phyloP scores from a whole-genome alignment of 2,888 invertebrate species.

The Eudasyphora cyanicolor region DNA sequence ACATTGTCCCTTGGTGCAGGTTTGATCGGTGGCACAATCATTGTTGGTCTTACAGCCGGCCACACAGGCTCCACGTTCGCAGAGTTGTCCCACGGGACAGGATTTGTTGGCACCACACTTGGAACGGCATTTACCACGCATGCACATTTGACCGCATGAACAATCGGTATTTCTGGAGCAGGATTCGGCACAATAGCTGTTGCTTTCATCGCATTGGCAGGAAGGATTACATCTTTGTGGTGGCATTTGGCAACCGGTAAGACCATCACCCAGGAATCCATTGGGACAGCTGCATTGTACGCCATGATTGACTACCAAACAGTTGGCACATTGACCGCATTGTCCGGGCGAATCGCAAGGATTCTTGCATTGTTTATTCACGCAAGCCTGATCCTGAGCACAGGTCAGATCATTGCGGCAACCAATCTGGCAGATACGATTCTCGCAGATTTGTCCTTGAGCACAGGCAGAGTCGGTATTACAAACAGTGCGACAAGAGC shows the following conservation, averaged over 20 bases:
- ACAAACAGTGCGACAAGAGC: constrained; percentile 91
- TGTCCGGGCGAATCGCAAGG: constrained; percentile 88
- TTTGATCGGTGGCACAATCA: constrained; percentile 89
- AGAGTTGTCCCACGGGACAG: constrained; percentile 89
- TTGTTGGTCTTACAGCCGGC: constrained; percentile 89
- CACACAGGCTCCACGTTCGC: constrained; percentile 86
- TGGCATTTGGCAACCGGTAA: constrained; percentile 88
- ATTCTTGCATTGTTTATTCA: constrained; percentile 89
- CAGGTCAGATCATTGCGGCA: constrained; percentile 92
- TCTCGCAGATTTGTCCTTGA: constrained; percentile 91
- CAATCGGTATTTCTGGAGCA: constrained; percentile 87
- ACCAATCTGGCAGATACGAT: constrained; percentile 91
- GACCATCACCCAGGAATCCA: constrained; percentile 90
- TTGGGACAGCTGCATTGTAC: constrained; percentile 92
- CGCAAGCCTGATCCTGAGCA: constrained; percentile 87
- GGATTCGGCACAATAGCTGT: constrained; percentile 86
- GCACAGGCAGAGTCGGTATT: constrained; percentile 92
- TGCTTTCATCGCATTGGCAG: constrained; percentile 90
- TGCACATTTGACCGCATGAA: constrained; percentile 90
- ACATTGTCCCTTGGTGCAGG: constrained; percentile 87
- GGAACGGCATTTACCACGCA: constrained; percentile 86
- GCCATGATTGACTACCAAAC: constrained; percentile 90
- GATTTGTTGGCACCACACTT: constrained; percentile 85
- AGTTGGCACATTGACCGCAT: constrained; percentile 92
- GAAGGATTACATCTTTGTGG: constrained; percentile 87